Evolutionary conservation across 2,113 vertebrate species (phyloP).

Genomic region (Alouatta palliata): DNA sequence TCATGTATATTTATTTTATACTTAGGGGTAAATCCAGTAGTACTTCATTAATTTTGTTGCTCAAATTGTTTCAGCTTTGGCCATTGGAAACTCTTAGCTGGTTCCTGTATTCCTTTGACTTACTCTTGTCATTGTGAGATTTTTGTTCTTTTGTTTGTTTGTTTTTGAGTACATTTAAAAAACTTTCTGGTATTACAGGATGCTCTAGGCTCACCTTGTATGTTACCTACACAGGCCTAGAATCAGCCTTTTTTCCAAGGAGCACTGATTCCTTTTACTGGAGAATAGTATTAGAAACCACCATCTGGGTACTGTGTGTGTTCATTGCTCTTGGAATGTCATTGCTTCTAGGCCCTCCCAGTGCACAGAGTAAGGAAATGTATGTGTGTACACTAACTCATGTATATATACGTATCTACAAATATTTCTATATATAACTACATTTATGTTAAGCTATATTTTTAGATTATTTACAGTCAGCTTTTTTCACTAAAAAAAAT

Average conservation of each 20-base stretch:
- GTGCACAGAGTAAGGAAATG: not conserved
- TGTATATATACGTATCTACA: not conserved
- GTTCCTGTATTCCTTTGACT: not conserved
- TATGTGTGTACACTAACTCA: not conserved
- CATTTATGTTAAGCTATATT: not conserved
- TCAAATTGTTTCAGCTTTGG: not conserved
- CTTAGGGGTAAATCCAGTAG: constrained; percentile 9
- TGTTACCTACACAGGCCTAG: not conserved
- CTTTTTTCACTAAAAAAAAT: constrained; percentile 10
- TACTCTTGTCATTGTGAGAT: not conserved
- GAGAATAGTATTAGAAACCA: constrained; percentile 1
- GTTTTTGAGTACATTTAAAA: not conserved
- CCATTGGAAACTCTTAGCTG: not conserved
- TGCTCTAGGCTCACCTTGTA: not conserved
- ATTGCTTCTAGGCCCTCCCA: not conserved
- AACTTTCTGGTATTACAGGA: not conserved
- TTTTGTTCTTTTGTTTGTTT: not conserved
- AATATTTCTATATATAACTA: not conserved
- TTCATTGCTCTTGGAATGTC: not conserved
- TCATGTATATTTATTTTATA: not conserved
- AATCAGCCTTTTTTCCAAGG: not conserved
- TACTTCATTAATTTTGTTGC: constrained; percentile 4
- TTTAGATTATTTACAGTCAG: constrained; percentile 29
- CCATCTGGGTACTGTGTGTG: not conserved
- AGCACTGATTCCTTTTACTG: not conserved